Evolutionary conservation across 2,888 invertebrate species (phyloP), one percentile per base, ranked within the genome.

Genomic region (Leptopilina syphax): DNA sequence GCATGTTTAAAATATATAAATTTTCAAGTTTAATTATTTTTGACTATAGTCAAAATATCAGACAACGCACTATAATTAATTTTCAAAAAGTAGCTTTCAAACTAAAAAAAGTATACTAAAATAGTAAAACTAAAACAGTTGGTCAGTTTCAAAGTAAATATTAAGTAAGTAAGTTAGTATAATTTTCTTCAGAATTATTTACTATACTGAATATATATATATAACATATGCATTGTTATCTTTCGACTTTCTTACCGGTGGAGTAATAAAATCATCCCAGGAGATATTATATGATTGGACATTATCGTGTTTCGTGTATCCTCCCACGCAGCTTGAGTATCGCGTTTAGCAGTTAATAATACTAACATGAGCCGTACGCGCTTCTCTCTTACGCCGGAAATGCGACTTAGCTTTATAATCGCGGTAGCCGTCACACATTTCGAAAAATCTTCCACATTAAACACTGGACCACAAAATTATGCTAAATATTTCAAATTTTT

Each of bases 291-390:
- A 70, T 50, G 47, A 70, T 70, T 70, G 68, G 9, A 70, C 44
- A 70, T 70, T 70, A 70, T 50, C 50, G 50, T 27, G 68, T 70
- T 70, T 70, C 50, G 50, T 70, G 68, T 70, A 50, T 70, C 68
- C 68, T 70, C 68, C 68, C 68, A 70, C 68, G 68, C 50, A 50
- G 24, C 68, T 54, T 70, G 9, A 70, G 50, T 70, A 50, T 70
- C 68, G 50, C 24, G 68, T 50, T 70, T 70, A 70, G 68, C 68
- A 70, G 68, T 70, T 70, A 70, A 70, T 70, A 70, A 70, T 50
- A 68, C 24, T 24, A 50, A 68, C 68, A 68, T 24, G 68, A 68
- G 50, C 68, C 66, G 12, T 12, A 47, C 44, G 47, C 44, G 68
- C 68, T 68, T 50, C 68, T 68, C 18, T 68, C 18, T 68, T 68